A percentile compares a stretch with the other conserved stretches of the same genome.
phyloP scores from a whole-genome alignment of 2,113 vertebrate genomes.

The Gasterosteus aculeatus region DNA sequence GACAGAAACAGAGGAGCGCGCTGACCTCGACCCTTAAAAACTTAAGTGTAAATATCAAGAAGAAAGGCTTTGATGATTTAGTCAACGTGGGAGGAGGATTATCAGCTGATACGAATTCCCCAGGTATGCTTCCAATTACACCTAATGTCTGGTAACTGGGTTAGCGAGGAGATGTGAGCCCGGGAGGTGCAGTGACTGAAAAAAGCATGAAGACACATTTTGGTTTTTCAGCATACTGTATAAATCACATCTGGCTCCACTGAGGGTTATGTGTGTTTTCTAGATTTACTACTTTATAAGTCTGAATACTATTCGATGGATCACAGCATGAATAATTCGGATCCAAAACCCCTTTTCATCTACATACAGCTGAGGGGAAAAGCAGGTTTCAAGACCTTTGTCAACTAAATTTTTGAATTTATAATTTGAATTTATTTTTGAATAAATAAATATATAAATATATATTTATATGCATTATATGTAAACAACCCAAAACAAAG shows the following conservation, averaged over 20 bases:
- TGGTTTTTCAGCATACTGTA: not conserved
- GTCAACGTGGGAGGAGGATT: not conserved
- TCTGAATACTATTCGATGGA: not conserved
- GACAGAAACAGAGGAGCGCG: not conserved
- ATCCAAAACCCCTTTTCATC: no score
- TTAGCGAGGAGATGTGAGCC: slow-evolving; percentile 22
- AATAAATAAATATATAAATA: no score
- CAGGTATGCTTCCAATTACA: slow-evolving; percentile 57
- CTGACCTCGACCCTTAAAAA: not conserved
- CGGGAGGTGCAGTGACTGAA: not conserved
- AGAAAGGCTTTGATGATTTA: not conserved
- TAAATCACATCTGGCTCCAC: not conserved
- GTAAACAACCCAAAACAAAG: not conserved
- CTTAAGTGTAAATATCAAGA: not conserved
- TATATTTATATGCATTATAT: not conserved
- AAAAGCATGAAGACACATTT: not conserved
- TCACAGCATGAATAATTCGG: slow-evolving; percentile 9
- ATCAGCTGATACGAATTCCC: slow-evolving; percentile 67
- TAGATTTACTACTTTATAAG: not conserved
- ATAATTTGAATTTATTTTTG: not conserved
- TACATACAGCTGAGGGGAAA: not conserved
- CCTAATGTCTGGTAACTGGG: slow-evolving; percentile 49
- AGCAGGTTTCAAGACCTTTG: not conserved
- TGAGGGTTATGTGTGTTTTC: not conserved
- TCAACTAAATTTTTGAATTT: not conserved